A percentile compares a stretch with the other conserved stretches of the same genome.
Conservation (phyloP, 2,113 vertebrate species). For the Seriola rivoliana region DNA sequence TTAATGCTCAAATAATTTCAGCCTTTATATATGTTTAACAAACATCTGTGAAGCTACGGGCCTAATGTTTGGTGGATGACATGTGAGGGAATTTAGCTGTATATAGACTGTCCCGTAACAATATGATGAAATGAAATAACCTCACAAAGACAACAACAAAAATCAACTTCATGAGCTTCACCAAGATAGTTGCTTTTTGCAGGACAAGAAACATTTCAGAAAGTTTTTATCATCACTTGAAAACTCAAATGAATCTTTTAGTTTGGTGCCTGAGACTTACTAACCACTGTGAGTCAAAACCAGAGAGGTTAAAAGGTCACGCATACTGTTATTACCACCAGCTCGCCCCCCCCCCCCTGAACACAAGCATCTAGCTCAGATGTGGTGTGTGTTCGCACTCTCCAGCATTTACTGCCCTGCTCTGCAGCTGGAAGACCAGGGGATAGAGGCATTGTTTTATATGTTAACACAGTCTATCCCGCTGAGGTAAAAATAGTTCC, state of each 20-base stretch:
- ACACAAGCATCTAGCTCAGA: not conserved
- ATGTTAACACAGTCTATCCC: slow-evolving; percentile 77
- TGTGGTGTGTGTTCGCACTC: slow-evolving; percentile 30
- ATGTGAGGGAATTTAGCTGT: not conserved
- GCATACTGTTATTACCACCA: slow-evolving; percentile 23
- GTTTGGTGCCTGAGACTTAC: not conserved
- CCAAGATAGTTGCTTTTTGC: not conserved
- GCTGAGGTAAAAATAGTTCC: slow-evolving; percentile 80
- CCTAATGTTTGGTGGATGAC: not conserved
- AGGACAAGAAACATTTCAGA: not conserved
- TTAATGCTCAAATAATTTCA: slow-evolving; percentile 5
- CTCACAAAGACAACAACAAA: not conserved
- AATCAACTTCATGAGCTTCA: not conserved
- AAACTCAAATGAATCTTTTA: not conserved
- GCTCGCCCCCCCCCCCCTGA: slow-evolving; percentile 5
- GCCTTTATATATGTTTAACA: not conserved
- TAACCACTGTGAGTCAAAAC: not conserved
- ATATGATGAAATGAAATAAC: not conserved
- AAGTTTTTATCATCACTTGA: not conserved
- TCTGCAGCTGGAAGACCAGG: slow-evolving; percentile 73
- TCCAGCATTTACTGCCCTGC: slow-evolving; percentile 43
- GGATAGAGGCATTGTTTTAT: slow-evolving; percentile 76
- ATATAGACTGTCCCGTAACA: not conserved
- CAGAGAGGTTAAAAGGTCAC: slow-evolving; percentile 37
- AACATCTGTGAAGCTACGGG: not conserved